phyloP scores from a whole-genome alignment of 2,113 vertebrate species.

The Alligator mississippiensis region DNA sequence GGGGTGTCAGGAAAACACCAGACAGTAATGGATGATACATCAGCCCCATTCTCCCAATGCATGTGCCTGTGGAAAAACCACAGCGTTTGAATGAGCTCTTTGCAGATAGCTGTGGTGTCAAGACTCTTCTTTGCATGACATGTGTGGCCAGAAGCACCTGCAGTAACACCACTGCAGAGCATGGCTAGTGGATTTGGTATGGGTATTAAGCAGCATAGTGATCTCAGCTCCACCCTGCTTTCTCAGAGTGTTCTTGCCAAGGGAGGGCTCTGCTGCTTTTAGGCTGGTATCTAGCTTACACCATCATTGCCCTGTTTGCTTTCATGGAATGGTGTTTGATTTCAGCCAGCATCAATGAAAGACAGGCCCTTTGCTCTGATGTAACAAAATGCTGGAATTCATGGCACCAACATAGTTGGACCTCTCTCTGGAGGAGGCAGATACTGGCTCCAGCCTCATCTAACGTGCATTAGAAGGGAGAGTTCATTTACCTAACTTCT shows the following conservation, averaged over 20 bases:
- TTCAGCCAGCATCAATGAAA: background rate
- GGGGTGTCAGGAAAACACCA: background rate
- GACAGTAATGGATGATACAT: background rate
- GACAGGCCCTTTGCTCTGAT: background rate
- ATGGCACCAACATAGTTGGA: too few relatives aligned
- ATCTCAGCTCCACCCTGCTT: background rate
- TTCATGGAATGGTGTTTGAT: background rate
- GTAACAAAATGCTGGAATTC: background rate
- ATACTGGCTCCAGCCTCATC: background rate
- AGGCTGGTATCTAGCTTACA: background rate
- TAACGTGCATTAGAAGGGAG: background rate
- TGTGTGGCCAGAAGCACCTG: background rate
- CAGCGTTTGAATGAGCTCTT: background rate
- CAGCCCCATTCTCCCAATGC: background rate
- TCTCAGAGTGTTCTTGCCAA: background rate
- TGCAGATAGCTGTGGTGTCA: background rate
- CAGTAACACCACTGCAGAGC: background rate
- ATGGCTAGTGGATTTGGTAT: background rate
- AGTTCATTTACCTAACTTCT: background rate
- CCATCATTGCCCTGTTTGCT: background rate
- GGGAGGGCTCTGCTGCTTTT: background rate
- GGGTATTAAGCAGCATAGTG: background rate
- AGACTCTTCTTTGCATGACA: background rate
- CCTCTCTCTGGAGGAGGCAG: background rate
- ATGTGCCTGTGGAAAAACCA: background rate